These are phyloP conservation scores for Netelia melanura DNA, from an alignment of 2,888 invertebrate species.

Conservation along the genomic window DNA sequence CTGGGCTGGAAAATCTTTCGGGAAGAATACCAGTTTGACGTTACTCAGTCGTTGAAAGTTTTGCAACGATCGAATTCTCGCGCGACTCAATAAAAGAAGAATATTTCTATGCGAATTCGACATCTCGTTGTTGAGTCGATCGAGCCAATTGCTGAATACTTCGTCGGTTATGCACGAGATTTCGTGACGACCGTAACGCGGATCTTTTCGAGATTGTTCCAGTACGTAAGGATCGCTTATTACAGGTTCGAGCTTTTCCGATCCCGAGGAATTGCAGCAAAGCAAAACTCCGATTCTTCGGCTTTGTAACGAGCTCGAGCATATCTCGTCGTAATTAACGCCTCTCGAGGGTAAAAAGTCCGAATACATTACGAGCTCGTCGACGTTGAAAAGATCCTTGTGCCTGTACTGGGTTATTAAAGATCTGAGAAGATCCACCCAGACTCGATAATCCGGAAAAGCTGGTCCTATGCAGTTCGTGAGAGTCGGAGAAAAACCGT, in stretches of 20 bases:
- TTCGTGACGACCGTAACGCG: conserved; percentile 69
- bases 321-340: background rate
- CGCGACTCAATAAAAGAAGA: conserved; percentile 74
- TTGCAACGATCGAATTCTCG: conserved; percentile 69
- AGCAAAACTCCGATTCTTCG: conserved; percentile 72
- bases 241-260: conserved; percentile 76
- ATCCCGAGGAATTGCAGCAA: conserved; percentile 78
- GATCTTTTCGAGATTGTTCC: conserved; percentile 54
- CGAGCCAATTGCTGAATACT: conserved; percentile 75
- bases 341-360: conserved; percentile 67
- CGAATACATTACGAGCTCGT: conserved; percentile 77
- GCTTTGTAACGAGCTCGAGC: conserved; percentile 1
- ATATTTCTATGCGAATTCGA: conserved; percentile 71
- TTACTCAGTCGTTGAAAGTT: conserved; percentile 70
- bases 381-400: conserved; percentile 77
- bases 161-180: conserved; percentile 72
- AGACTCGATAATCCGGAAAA: conserved; percentile 75
- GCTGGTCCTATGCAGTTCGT: conserved; percentile 70
- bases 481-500: conserved; percentile 73
- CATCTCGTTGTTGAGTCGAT: conserved; percentile 73
- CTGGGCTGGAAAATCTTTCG: conserved; percentile 74
- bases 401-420: conserved; percentile 74
- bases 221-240: conserved; percentile 74
- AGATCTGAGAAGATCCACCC: conserved; percentile 76
- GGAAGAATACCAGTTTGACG: conserved; percentile 76